These are phyloP conservation scores for Cephalophus harveyi DNA, from an alignment of 2,113 vertebrate genomes.

Conservation along the genomic window DNA sequence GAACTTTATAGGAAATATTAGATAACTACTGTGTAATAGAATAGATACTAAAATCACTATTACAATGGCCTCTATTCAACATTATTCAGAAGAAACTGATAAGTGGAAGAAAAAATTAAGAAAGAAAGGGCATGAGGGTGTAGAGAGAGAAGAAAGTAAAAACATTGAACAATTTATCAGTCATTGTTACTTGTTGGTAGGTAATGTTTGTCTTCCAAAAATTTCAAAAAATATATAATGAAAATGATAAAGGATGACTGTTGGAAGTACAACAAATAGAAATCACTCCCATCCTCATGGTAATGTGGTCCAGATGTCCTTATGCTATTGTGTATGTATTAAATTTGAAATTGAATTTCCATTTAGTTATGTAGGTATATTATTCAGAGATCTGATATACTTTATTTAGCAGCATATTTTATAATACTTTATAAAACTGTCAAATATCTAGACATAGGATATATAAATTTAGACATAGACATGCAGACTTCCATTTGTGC, in stretches of 20 bases:
- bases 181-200: not conserved
- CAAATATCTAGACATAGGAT: not conserved
- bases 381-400: not conserved
- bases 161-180: not conserved
- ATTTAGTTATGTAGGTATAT: not conserved
- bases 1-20: not conserved
- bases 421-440: not conserved
- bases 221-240: not conserved
- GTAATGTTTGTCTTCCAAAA: not conserved
- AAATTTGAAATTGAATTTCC: not conserved
- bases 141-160: not conserved
- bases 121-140: not conserved
- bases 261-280: not conserved
- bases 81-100: not conserved
- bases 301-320: fast-evolving
- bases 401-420: not conserved
- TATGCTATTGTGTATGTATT: fast-evolving
- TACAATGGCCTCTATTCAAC: not conserved
- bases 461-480: not conserved
- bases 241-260: not conserved
- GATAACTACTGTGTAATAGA: not conserved
- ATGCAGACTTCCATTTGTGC: not conserved
- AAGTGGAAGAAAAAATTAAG: not conserved
- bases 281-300: not conserved
- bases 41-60: not conserved